Conservation (phyloP, 2,888 invertebrate genomes). For the Polymixis flavicincta region DNA sequence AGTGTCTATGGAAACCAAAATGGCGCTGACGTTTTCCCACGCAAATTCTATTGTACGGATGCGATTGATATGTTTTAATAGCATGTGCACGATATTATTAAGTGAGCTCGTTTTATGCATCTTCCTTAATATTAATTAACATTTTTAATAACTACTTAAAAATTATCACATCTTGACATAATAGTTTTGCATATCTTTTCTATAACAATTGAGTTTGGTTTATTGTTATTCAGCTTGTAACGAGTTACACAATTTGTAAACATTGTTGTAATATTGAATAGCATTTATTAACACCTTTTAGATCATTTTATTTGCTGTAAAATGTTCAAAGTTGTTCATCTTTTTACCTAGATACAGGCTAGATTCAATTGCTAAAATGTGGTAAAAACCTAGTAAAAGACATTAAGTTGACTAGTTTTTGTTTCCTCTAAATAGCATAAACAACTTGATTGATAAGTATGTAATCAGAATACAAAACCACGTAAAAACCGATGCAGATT, state of each 20-base stretch:
- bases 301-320: neutral
- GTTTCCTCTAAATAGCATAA: slow-evolving; percentile 1
- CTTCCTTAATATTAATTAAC: neutral
- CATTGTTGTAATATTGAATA: neutral
- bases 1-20: slow-evolving; percentile 39
- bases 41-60: slow-evolving; percentile 29
- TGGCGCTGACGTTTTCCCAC: slow-evolving; percentile 44
- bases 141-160: neutral
- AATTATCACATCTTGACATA: too few species aligned
- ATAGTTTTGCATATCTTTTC: neutral
- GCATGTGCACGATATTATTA: neutral
- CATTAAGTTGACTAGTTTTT: neutral
- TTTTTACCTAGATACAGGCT: too few species aligned
- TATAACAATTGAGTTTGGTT: neutral
- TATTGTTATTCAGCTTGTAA: slow-evolving; percentile 9
- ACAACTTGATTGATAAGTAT: slow-evolving; percentile 21
- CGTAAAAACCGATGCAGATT: slow-evolving; percentile 44
- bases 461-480: slow-evolving; percentile 30
- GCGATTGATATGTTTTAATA: slow-evolving; percentile 20
- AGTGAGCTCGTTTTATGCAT: neutral
- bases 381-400: neutral
- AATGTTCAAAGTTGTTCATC: neutral
- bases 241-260: neutral
- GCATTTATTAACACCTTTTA: slow-evolving; percentile 10
- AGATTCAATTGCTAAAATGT: neutral